phyloP scores from a whole-genome alignment of 2,797 vertebrate species.

The Falco rusticolus region DNA sequence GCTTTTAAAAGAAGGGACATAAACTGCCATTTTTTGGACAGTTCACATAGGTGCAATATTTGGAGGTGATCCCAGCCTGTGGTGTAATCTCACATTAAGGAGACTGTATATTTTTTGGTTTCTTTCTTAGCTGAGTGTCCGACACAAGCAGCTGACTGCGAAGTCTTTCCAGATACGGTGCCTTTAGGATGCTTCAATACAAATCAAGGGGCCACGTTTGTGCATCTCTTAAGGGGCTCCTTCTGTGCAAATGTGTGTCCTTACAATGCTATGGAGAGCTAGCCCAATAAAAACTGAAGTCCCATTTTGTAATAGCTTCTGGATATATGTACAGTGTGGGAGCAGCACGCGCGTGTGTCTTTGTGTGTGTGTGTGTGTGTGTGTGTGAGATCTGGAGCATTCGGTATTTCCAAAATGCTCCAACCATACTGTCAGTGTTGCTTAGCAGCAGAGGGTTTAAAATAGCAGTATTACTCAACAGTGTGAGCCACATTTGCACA shows the following conservation, averaged over 20 bases:
- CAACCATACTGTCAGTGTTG: conserved; percentile 66
- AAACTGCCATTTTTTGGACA: background rate
- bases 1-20: background rate
- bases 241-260: background rate
- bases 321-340: background rate
- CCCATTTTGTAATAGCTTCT: background rate
- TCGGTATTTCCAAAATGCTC: conserved; percentile 62
- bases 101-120: background rate
- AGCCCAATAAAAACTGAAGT: background rate
- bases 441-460: conserved; percentile 74
- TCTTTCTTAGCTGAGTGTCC: background rate
- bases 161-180: background rate
- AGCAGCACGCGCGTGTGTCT: background rate
- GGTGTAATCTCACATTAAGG: background rate
- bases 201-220: background rate
- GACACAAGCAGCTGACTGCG: background rate
- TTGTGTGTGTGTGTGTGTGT: background rate
- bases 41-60: background rate
- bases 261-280: background rate
- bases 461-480: conserved; percentile 73
- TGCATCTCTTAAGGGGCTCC: background rate
- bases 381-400: conserved; percentile 35
- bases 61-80: background rate
- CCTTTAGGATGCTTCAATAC: background rate
- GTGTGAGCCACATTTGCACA: conserved; percentile 68